Evolutionary conservation across 2,888 invertebrate genomes (phyloP).

Genomic region (Rutpela maculata): DNA sequence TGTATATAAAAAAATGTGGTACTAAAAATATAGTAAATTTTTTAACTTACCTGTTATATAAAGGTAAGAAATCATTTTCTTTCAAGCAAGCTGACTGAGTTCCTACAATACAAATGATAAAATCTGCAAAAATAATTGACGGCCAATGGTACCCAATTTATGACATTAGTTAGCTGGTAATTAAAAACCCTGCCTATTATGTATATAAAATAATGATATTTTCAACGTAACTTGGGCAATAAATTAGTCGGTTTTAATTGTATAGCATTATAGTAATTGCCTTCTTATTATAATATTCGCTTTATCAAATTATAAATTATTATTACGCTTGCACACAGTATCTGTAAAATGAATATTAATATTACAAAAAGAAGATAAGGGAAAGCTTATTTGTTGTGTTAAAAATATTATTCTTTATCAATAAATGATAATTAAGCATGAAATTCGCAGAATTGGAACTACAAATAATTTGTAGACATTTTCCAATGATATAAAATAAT

Average conservation of each 20-base stretch:
- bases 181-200: conserved; percentile 21
- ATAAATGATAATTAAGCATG: no score
- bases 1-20: no score
- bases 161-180: conserved; percentile 24
- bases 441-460: no score
- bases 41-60: no score
- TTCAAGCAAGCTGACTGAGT: not conserved
- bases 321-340: no score
- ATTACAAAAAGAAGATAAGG: no score
- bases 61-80: not conserved
- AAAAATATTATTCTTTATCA: no score
- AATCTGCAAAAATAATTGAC: not conserved
- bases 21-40: no score
- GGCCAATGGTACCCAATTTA: conserved; percentile 18
- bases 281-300: conserved; percentile 15
- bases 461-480: no score
- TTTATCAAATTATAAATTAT: conserved; percentile 11
- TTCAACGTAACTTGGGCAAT: not conserved
- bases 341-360: no score
- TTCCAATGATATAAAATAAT: no score
- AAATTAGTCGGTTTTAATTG: conserved; percentile 28
- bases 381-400: no score
- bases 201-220: conserved; percentile 1
- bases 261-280: conserved; percentile 26
- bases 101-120: conserved; percentile 11